These are phyloP conservation scores for Ceyx erithaca DNA, from an alignment of 2,797 vertebrate species.

Conservation along the genomic window DNA sequence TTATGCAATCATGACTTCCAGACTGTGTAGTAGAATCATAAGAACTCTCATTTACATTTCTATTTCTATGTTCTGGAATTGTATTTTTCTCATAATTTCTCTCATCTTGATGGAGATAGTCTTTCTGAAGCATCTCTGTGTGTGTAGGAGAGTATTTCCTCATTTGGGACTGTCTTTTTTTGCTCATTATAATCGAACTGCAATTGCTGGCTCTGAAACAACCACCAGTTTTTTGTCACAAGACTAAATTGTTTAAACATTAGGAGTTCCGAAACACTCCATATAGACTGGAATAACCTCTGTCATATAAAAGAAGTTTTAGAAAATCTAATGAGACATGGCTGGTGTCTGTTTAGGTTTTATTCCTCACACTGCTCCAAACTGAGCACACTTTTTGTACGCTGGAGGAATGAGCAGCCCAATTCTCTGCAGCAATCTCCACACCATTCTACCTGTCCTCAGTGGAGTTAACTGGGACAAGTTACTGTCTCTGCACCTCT, in stretches of 20 bases:
- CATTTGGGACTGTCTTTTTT: background rate
- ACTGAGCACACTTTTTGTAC: background rate
- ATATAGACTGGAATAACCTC: background rate
- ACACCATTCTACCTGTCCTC: background rate
- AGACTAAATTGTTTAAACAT: background rate
- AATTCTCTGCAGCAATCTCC: background rate
- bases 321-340: background rate
- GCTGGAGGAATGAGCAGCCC: background rate
- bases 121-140: background rate
- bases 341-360: background rate
- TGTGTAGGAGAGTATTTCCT: background rate
- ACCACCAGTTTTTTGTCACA: background rate
- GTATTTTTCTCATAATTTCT: background rate
- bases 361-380: background rate
- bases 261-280: background rate
- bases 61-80: background rate
- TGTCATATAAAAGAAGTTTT: background rate
- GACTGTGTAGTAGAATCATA: background rate
- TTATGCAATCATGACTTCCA: constrained; percentile 2
- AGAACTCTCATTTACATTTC: constrained; percentile 17
- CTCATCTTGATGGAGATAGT: background rate
- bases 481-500: background rate
- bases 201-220: background rate
- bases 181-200: background rate
- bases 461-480: background rate